Conservation (phyloP, 2,888 invertebrate species). For the Notodonta dromedarius region DNA sequence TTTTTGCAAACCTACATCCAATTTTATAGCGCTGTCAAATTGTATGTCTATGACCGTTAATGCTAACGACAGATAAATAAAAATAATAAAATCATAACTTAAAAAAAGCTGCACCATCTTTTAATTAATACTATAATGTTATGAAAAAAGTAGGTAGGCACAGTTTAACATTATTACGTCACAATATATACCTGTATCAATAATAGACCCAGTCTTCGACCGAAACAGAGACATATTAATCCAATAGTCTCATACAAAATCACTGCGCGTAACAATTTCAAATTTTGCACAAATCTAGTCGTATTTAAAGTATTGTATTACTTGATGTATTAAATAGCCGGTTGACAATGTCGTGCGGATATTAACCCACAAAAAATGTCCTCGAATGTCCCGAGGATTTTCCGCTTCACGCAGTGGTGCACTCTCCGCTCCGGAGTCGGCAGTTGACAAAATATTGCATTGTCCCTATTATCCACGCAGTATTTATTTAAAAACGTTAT, state of each 20-base stretch:
- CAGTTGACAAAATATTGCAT: constrained; percentile 85
- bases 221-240: constrained; percentile 63
- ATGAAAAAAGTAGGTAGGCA: not conserved
- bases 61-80: constrained; percentile 18
- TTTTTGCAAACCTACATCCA: too few species aligned
- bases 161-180: not conserved
- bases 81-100: constrained; percentile 10
- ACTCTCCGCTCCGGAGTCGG: constrained; percentile 77
- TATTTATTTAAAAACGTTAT: constrained; percentile 85
- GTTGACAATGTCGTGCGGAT: constrained; percentile 84
- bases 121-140: not conserved
- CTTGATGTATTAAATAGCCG: constrained; percentile 82
- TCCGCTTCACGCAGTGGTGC: constrained; percentile 83
- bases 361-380: constrained; percentile 84
- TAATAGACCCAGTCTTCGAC: constrained; percentile 25
- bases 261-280: constrained; percentile 79
- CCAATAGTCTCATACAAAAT: constrained; percentile 73
- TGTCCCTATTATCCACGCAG: constrained; percentile 82
- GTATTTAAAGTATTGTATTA: constrained; percentile 83
- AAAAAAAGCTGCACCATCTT: constrained; percentile 12
- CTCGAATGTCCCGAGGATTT: constrained; percentile 83
- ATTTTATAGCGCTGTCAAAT: constrained; percentile 27
- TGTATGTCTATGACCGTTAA: constrained; percentile 23
- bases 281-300: constrained; percentile 84
- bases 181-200: constrained; percentile 12